A percentile compares a stretch with the other conserved stretches of the same genome.
phyloP scores from a whole-genome alignment of 2,113 vertebrate species.

The Mugil cephalus region DNA sequence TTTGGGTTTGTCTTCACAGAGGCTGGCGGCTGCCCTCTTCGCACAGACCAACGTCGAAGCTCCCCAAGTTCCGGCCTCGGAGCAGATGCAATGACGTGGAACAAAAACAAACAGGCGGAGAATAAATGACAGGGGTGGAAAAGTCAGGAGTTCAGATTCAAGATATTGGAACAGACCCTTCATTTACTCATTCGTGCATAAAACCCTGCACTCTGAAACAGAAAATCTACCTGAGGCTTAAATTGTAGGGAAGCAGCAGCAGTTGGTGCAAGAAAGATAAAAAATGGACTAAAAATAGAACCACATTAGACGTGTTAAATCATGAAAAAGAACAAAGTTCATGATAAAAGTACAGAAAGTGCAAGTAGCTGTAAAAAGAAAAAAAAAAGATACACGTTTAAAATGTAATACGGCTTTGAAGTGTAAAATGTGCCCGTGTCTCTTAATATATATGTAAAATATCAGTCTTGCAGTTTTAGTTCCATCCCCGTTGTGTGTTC shows the following conservation, averaged over 20 bases:
- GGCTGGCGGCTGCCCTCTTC: slow-evolving; percentile 26
- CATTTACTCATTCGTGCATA: slow-evolving; percentile 5
- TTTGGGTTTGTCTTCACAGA: slow-evolving; percentile 41
- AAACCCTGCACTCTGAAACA: neutral
- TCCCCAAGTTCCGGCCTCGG: neutral
- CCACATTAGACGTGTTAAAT: neutral
- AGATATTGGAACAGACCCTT: slow-evolving; percentile 25
- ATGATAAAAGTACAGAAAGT: neutral
- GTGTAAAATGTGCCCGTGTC: too few relatives aligned
- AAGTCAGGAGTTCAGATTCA: neutral
- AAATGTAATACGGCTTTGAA: neutral
- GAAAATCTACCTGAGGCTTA: neutral
- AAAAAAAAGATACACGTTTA: neutral
- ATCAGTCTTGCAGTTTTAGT: neutral
- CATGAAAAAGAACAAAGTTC: neutral
- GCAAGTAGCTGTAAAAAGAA: neutral
- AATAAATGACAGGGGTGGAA: slow-evolving; percentile 14
- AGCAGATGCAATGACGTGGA: neutral
- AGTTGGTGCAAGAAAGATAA: neutral
- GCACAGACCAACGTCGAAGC: slow-evolving; percentile 19
- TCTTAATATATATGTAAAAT: too few relatives aligned
- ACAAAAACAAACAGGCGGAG: slow-evolving; percentile 5
- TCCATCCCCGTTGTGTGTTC: neutral
- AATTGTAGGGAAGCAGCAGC: neutral
- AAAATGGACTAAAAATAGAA: neutral